A percentile compares a stretch with the other conserved stretches of the same genome.
These are phyloP conservation scores for Pimephales promelas DNA, from an alignment of 2,113 vertebrate species.

Conservation along the genomic window DNA sequence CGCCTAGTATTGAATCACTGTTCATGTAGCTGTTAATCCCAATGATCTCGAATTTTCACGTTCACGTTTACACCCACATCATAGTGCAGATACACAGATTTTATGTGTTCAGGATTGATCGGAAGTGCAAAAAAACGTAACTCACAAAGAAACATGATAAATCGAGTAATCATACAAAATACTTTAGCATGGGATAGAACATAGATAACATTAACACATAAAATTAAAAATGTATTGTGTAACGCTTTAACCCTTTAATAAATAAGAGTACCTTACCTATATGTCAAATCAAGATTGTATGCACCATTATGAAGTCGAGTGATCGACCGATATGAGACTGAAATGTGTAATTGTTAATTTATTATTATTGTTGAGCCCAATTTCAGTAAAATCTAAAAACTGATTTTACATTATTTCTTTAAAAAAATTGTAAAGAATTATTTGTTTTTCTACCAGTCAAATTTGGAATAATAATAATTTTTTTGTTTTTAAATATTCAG, in stretches of 20 bases:
- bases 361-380: neutral
- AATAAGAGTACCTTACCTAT: neutral
- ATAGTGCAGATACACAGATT: neutral
- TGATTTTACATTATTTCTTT: no score
- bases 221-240: constrained; percentile 15
- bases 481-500: no score
- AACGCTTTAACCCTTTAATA: constrained; percentile 19
- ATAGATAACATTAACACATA: constrained; percentile 11
- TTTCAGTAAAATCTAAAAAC: neutral
- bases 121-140: neutral
- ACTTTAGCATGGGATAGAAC: constrained; percentile 29
- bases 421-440: no score
- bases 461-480: no score
- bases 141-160: constrained; percentile 12
- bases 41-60: neutral
- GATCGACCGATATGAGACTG: neutral
- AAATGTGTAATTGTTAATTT: neutral
- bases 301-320: no score
- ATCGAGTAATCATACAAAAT: neutral
- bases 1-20: constrained; percentile 5
- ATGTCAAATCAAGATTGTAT: constrained; percentile 16
- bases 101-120: neutral
- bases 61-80: neutral
- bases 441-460: no score
- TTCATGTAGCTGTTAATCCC: constrained; percentile 15